A percentile compares a stretch with the other conserved stretches of the same genome.
Evolutionary conservation across 2,797 vertebrate genomes (phyloP).

Genomic region (Parambassis ranga): DNA sequence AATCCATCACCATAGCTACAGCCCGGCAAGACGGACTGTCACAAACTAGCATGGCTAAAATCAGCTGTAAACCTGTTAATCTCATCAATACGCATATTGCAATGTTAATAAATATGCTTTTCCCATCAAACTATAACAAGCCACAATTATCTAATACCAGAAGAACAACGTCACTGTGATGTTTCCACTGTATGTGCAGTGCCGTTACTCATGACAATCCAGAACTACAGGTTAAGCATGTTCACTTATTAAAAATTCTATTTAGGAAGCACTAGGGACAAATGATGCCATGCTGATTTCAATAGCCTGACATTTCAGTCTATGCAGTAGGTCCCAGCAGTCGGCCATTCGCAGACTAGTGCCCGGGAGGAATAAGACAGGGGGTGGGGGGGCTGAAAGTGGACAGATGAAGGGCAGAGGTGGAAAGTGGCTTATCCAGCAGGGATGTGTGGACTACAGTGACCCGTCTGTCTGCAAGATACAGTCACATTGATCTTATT

Average conservation of each 20-base stretch:
- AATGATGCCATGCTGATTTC: conserved; percentile 42
- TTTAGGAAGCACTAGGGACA: conserved; percentile 1
- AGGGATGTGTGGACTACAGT: not conserved
- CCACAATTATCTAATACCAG: too few species aligned
- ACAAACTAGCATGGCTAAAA: too few species aligned
- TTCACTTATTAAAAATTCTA: conserved; percentile 3
- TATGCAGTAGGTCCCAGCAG: conserved; percentile 21
- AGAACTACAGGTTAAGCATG: not conserved
- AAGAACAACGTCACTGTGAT: too few species aligned
- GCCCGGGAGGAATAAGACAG: conserved; percentile 7
- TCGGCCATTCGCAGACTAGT: conserved; percentile 3
- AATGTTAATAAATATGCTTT: not conserved
- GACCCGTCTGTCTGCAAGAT: not conserved
- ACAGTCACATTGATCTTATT: not conserved
- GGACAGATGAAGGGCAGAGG: conserved; percentile 11
- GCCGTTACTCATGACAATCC: not conserved
- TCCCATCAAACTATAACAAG: not conserved
- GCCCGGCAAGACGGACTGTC: too few species aligned
- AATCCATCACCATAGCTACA: too few species aligned
- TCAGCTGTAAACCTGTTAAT: too few species aligned
- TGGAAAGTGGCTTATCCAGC: not conserved
- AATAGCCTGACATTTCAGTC: conserved; percentile 54
- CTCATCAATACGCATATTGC: not conserved
- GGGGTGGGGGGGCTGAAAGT: not conserved
- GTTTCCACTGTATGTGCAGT: not conserved